A percentile compares a stretch with the other conserved stretches of the same genome.
These are phyloP conservation scores for Muscicapa striata DNA, from an alignment of 2,797 vertebrate species.

Conservation along the genomic window DNA sequence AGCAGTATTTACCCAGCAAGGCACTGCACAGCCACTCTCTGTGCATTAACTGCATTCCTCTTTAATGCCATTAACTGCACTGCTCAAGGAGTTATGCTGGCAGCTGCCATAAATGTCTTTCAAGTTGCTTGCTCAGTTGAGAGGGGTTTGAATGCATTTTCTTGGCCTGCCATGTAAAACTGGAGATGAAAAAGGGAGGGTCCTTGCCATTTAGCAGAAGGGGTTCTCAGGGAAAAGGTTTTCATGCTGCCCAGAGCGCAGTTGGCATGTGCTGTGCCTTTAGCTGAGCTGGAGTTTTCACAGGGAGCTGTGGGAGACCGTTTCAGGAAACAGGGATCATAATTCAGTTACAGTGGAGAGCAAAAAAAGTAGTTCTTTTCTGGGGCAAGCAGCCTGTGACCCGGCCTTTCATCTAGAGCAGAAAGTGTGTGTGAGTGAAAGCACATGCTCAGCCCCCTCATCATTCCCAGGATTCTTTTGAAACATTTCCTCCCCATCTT, in stretches of 20 bases:
- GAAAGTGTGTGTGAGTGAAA: neutral
- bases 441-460: neutral
- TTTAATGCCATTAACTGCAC: neutral
- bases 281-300: neutral
- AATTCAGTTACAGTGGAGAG: neutral
- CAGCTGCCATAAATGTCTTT: neutral
- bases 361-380: neutral
- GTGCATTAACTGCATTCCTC: neutral
- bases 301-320: neutral
- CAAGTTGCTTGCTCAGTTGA: neutral
- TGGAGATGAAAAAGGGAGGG: neutral
- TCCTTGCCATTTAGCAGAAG: neutral
- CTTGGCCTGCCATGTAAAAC: neutral
- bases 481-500: neutral
- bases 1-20: neutral
- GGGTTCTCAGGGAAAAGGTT: neutral
- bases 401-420: neutral
- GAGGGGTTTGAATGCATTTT: neutral
- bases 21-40: neutral
- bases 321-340: fast-evolving
- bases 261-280: neutral
- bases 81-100: neutral
- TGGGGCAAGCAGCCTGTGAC: neutral
- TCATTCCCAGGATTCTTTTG: constrained; percentile 39
- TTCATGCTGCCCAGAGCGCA: neutral